phyloP scores from a whole-genome alignment of 2,113 vertebrate species.

The Parotia lawesii region DNA sequence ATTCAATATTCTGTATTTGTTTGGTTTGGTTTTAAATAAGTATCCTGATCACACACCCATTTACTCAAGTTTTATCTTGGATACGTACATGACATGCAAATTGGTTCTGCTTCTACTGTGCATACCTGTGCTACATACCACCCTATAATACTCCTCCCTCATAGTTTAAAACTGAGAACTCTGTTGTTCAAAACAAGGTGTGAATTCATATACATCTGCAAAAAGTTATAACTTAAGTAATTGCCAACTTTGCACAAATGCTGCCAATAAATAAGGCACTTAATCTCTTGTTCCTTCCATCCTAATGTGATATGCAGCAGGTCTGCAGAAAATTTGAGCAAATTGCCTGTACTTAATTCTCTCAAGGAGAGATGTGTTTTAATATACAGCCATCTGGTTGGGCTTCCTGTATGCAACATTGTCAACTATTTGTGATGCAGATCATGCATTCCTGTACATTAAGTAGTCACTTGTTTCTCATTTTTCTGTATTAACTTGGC shows the following conservation, averaged over 20 bases:
- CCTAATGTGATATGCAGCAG: slow-evolving; percentile 70
- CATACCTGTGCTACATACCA: background rate
- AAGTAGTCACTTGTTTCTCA: slow-evolving; percentile 82
- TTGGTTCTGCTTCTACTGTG: background rate
- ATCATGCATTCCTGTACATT: slow-evolving; percentile 81
- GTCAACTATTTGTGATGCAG: slow-evolving; percentile 79
- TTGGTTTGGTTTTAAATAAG: background rate
- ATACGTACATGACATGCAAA: background rate
- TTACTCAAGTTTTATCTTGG: background rate
- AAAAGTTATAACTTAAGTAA: slow-evolving; percentile 48
- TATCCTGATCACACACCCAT: background rate
- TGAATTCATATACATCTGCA: background rate
- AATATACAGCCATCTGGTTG: slow-evolving; percentile 87
- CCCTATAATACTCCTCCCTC: background rate
- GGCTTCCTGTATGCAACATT: slow-evolving; percentile 71
- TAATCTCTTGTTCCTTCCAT: slow-evolving; percentile 60
- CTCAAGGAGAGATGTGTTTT: slow-evolving; percentile 82
- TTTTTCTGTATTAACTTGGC: slow-evolving; percentile 90
- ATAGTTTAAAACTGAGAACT: slow-evolving; percentile 14
- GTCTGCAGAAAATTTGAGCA: slow-evolving; percentile 69
- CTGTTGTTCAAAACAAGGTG: background rate
- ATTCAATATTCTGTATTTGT: background rate
- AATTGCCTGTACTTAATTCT: slow-evolving; percentile 77
- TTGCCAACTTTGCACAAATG: slow-evolving; percentile 62
- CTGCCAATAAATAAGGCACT: slow-evolving; percentile 67